Percentiles rank a stretch among this genome's conserved stretches.
Evolutionary conservation across 2,113 vertebrate genomes (phyloP).

Genomic region (Lota lota): DNA sequence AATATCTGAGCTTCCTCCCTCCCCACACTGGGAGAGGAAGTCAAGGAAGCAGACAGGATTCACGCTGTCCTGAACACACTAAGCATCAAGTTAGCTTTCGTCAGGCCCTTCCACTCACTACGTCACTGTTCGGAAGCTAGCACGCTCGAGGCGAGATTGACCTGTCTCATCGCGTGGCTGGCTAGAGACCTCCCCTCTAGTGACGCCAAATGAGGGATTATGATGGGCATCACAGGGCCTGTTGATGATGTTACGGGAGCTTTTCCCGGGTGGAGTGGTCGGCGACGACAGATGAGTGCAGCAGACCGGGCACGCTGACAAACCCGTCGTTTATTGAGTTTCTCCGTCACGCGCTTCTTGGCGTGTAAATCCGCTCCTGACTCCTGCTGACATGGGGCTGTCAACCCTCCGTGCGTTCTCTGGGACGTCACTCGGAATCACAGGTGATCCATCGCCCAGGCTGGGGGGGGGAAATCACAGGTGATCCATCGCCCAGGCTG

Average conservation of each 20-base stretch:
- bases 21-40: slow-evolving; percentile 19
- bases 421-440: too few species aligned
- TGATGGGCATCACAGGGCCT: slow-evolving; percentile 12
- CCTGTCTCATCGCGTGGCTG: neutral
- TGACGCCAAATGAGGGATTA: slow-evolving; percentile 27
- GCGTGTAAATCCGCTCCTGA: slow-evolving; percentile 30
- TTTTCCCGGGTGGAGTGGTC: slow-evolving; percentile 24
- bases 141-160: too few species aligned
- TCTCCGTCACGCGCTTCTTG: slow-evolving; percentile 15
- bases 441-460: too few species aligned
- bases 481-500: too few species aligned
- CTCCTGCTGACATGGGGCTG: slow-evolving; percentile 19
- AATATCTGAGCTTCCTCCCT: slow-evolving; percentile 22
- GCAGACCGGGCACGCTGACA: slow-evolving; percentile 19
- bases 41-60: slow-evolving; percentile 26
- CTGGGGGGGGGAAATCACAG: too few species aligned
- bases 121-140: neutral
- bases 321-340: slow-evolving; percentile 60
- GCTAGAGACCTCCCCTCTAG: slow-evolving; percentile 4
- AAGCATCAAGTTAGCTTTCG: too few species aligned
- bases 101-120: neutral
- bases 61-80: slow-evolving; percentile 1
- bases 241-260: slow-evolving; percentile 14
- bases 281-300: slow-evolving; percentile 22
- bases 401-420: neutral